Base-by-base conservation (phyloP, 2,797 vertebrate genomes). In the Notolabrus celidotus region DNA sequence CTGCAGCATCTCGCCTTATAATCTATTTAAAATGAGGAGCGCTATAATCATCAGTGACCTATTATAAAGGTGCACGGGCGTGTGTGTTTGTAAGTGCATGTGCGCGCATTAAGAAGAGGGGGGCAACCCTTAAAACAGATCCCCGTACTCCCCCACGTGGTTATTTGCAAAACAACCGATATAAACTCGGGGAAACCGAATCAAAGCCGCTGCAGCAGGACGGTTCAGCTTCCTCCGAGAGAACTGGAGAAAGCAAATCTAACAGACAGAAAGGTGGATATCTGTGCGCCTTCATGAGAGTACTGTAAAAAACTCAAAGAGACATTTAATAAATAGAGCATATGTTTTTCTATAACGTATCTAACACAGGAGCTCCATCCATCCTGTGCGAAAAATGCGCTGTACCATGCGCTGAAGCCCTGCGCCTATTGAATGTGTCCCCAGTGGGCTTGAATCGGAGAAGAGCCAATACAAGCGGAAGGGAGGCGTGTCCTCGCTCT, bases 111-210 rank as follows among this genome's bases (percentile, higher is more conserved):
- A 20, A 12, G 27, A 15, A 25, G 10, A 58, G 55, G 54, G 67
- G 63, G 62, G 74, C 55, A 76, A 70, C 59, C 77, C 73, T 86
- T 88, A 85, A 89, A 86, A 91, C 80, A 91, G 85, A 93, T 92
- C 91, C 79, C 91, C 87, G 87, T 90, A 95, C 94, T 95, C 94
- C 95, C 95, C 94, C 94, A 94, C 94, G 95, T 95, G 95, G 94
- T 94, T 94, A 94, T 94, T 90, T 90, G 92, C 91, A 80, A 95
- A 94, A 87, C 92, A 93, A 92, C 94, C 89, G 89, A 91, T 93
- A 87, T 86, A 90, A 89, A 87, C 49, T 22, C 61, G 59, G 66
- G 67, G 86, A 89, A 88, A 81, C 79, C 79, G 81, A 84, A 89
- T 90, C 74, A 90, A 86, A 86, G 85, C 82, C 80, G 79, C 82